phyloP scores from a whole-genome alignment of 2,113 vertebrate genomes.

The Pachycephala philippinensis region DNA sequence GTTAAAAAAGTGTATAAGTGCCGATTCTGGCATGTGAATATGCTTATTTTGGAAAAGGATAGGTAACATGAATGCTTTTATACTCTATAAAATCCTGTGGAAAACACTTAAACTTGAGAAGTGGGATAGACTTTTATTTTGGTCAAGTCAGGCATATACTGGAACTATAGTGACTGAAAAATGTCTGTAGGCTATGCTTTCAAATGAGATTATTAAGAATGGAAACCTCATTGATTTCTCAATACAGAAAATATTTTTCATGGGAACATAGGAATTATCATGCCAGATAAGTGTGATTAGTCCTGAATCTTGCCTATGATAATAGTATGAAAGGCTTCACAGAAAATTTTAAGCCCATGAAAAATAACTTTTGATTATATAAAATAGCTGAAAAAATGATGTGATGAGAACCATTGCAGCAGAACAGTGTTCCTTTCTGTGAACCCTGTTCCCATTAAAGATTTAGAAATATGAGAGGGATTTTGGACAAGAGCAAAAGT shows the following conservation, averaged over 20 bases:
- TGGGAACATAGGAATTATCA: not conserved
- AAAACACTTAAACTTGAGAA: not conserved
- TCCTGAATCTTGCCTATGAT: not conserved
- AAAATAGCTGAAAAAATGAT: not conserved
- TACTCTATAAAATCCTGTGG: not conserved
- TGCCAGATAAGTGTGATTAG: not conserved
- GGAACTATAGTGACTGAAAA: not conserved
- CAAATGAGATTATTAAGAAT: not conserved
- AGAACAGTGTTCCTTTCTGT: not conserved
- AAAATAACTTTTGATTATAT: not conserved
- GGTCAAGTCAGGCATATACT: not conserved
- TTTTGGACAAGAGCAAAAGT: not conserved
- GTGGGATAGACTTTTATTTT: not conserved
- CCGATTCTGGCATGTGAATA: not conserved
- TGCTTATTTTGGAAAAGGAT: not conserved
- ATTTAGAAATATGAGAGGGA: not conserved
- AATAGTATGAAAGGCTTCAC: not conserved
- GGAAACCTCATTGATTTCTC: not conserved
- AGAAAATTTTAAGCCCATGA: not conserved
- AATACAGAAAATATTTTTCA: not conserved
- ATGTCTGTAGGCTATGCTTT: not conserved
- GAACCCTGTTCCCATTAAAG: not conserved
- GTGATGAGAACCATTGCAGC: not conserved
- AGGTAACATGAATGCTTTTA: not conserved
- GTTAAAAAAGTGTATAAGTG: not conserved